phyloP scores from a whole-genome alignment of 1,140 invertebrate genomes.

The Cecropterus lyciades region DNA sequence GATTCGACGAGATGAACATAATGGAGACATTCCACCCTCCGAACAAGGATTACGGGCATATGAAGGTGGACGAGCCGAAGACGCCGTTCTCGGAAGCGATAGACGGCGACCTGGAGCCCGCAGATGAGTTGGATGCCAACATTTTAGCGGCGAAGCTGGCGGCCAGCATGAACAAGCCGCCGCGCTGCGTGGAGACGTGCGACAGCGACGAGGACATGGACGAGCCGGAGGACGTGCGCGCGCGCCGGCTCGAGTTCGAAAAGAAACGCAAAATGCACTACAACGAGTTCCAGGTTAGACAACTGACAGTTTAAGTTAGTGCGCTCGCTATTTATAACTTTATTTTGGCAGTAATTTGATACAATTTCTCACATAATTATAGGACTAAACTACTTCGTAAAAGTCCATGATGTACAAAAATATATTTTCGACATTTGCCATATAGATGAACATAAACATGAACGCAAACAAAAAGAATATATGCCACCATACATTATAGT shows the following conservation, averaged over 20 bases:
- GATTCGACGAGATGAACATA: slow-evolving; percentile 99
- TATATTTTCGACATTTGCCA: neutral
- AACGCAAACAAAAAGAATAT: too few species aligned
- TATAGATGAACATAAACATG: too few species aligned
- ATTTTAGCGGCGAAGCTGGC: slow-evolving; percentile 90
- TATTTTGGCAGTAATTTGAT: slow-evolving; percentile 13
- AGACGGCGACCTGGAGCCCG: slow-evolving; percentile 88
- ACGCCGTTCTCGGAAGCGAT: slow-evolving; percentile 94
- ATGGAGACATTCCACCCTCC: slow-evolving; percentile 98
- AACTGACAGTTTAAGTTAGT: slow-evolving; percentile 15
- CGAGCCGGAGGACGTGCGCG: slow-evolving; percentile 87
- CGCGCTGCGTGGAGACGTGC: slow-evolving; percentile 71
- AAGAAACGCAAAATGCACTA: slow-evolving; percentile 98
- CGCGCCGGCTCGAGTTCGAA: slow-evolving; percentile 91
- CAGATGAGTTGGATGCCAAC: slow-evolving; percentile 91
- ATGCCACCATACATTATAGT: too few species aligned
- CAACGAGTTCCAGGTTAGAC: slow-evolving; percentile 94
- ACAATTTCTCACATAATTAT: neutral
- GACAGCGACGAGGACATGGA: slow-evolving; percentile 86
- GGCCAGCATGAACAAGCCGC: slow-evolving; percentile 80
- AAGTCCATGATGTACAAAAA: too few species aligned
- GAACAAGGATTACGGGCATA: slow-evolving; percentile 99
- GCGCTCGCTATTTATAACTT: slow-evolving; percentile 20
- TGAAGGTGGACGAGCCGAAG: slow-evolving; percentile 99
- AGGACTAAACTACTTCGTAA: too few species aligned